phyloP scores from a whole-genome alignment of 2,888 invertebrate species.

The Netelia fuscicornis region DNA sequence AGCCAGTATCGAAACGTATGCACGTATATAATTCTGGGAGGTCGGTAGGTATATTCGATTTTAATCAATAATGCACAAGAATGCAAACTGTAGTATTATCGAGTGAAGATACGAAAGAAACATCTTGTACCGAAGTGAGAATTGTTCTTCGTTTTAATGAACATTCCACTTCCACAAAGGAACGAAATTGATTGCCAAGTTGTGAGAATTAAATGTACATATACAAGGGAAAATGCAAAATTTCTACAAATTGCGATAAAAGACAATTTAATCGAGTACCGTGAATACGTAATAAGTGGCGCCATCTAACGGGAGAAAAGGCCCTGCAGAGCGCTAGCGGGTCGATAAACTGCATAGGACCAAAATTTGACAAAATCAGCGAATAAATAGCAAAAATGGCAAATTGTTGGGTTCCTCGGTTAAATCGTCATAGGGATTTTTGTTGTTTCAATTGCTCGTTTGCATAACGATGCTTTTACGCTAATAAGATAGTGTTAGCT shows the following conservation, averaged over 20 bases:
- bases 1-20: too few relatives aligned
- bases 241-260: too few relatives aligned
- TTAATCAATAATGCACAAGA: background rate
- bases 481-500: constrained; percentile 42
- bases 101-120: background rate
- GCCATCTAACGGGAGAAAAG: background rate
- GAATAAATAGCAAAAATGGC: background rate
- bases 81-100: background rate
- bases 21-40: background rate
- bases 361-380: background rate
- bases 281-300: background rate
- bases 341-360: background rate
- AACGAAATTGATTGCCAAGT: too few relatives aligned
- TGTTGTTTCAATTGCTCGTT: constrained; percentile 1
- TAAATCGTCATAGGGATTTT: background rate
- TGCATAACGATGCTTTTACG: constrained; percentile 31
- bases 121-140: background rate
- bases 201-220: background rate
- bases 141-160: too few relatives aligned
- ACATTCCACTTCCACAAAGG: too few relatives aligned
- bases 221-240: background rate
- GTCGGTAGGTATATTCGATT: background rate
- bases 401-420: background rate
- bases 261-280: too few relatives aligned
- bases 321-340: background rate